phyloP scores from a whole-genome alignment of 2,113 vertebrate species.

The Smithornis capensis region DNA sequence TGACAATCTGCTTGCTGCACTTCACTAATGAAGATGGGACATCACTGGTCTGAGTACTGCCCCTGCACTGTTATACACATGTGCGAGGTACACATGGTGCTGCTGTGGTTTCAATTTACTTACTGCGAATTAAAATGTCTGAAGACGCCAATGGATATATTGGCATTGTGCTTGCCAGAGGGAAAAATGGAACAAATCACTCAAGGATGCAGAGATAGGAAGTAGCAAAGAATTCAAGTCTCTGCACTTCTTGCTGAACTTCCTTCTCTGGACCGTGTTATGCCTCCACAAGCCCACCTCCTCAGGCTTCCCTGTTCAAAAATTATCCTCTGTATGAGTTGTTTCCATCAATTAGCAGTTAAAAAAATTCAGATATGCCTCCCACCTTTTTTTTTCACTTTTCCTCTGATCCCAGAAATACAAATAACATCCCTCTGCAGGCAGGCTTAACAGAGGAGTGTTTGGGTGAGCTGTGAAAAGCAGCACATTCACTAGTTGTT shows the following conservation, averaged over 20 bases:
- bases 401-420: background rate
- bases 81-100: fast-evolving
- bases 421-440: background rate
- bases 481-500: background rate
- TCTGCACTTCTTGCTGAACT: background rate
- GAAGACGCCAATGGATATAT: background rate
- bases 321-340: background rate
- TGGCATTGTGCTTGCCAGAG: background rate
- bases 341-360: background rate
- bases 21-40: fast-evolving
- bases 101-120: background rate
- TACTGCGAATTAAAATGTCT: background rate
- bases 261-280: background rate
- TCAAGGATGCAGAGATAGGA: background rate
- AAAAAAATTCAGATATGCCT: background rate
- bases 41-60: background rate
- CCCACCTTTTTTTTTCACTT: background rate
- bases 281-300: background rate
- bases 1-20: fast-evolving
- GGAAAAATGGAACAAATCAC: background rate
- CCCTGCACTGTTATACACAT: background rate
- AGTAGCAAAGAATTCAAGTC: background rate
- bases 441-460: background rate
- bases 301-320: background rate
- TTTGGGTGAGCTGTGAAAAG: background rate